phyloP scores from a whole-genome alignment of 2,888 invertebrate species.

The Hesperia comma region DNA sequence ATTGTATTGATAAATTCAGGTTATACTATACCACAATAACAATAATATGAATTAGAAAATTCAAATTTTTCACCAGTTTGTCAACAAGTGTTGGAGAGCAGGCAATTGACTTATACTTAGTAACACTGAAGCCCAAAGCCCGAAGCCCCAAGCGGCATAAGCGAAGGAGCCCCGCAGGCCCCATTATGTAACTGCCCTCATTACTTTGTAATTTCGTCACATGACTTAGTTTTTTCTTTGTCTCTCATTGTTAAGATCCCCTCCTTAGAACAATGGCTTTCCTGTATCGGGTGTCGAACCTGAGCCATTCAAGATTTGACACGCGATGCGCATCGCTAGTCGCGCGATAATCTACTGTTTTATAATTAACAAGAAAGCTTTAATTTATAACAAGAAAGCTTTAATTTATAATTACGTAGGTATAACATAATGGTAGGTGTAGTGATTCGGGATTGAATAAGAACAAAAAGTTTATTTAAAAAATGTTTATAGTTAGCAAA shows the following conservation, averaged over 20 bases:
- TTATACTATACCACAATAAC: no score
- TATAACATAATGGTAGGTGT: no score
- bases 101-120: not conserved
- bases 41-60: no score
- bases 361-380: constrained; percentile 3
- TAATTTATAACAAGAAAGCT: no score
- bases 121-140: not conserved
- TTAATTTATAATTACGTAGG: no score
- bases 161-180: not conserved
- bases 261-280: constrained; percentile 38
- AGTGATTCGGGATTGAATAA: no score
- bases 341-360: constrained; percentile 12
- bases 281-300: constrained; percentile 41
- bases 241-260: constrained; percentile 30
- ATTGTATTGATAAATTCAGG: no score
- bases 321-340: constrained; percentile 30
- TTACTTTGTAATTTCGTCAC: constrained; percentile 22
- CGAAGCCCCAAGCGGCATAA: not conserved
- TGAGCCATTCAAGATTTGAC: constrained; percentile 40
- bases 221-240: constrained; percentile 27
- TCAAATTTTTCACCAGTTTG: no score
- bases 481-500: no score
- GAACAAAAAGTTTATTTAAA: no score
- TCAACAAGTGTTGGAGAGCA: no score
- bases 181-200: constrained; percentile 25